Evolutionary conservation across 92 coral and sea anemone genomes (phyloP), one percentile per base, ranked within the genome.

Genomic region (Zoanthus gigantus): DNA sequence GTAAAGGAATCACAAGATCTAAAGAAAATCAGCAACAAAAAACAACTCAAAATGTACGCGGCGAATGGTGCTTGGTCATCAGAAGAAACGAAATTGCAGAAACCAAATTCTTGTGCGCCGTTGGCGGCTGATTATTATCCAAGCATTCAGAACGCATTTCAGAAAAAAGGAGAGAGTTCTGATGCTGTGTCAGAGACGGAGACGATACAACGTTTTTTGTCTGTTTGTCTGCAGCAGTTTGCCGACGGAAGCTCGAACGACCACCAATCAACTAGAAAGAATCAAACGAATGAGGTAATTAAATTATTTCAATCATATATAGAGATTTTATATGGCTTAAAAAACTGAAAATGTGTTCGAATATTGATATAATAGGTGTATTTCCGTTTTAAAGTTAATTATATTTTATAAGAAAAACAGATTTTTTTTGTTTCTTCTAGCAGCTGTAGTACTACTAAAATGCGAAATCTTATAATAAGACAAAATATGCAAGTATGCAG

Each of bases 191-290:
- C 85, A 5, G 85, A 81, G 85, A 81, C 63, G 60, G 85, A 81
- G 29, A 81, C 74, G 23, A 81, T 81, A 47, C 74, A 81, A 13
- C 58, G 85, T 2, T 81, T 81, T 18, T 45, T 81, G 85, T 81
- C 85, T 0, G 85, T 81, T 48, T 81, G 85, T 45, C 52, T 81
- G 28, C 85, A 66, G 75, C 85, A 81, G 61, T 81, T 81, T 81
- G 85, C 66, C 9, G 85, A 45, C 29, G 16, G 17, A 28, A 69
- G 30, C 34, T 29, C 74, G 16, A 69, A 29, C 45, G 17, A 81
- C 75, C 44, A 48, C 14, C 85, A 48, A 81, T 9, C 16, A 29
- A 58, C 85, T 6, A 17, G 30, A 5, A 29, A 60, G 0, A n/a
- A 34, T 9, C 56, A 14, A 8, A 16, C 66, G 28, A 81, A 13